Evolutionary conservation across 2,888 invertebrate species (phyloP).

Genomic region (Rotaria socialis): DNA sequence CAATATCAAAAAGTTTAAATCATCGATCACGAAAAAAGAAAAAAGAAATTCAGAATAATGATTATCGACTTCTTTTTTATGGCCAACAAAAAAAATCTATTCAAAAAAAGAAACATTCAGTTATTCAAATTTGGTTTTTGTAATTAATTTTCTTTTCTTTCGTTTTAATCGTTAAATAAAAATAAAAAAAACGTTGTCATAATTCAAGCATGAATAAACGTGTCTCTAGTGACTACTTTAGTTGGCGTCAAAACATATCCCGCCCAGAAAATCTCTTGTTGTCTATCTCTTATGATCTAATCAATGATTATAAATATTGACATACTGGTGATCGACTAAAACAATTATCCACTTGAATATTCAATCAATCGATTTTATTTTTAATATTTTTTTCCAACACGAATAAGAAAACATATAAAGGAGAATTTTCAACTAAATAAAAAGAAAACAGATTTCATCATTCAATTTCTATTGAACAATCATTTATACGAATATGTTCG

Average conservation of each 20-base stretch:
- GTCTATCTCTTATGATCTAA: slow-evolving; percentile 4
- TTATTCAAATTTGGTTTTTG: slow-evolving; percentile 13
- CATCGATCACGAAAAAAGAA: background rate
- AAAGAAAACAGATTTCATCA: too few species aligned
- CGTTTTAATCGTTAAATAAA: background rate
- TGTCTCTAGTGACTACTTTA: too few species aligned
- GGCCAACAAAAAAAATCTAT: background rate
- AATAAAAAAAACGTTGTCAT: too few species aligned
- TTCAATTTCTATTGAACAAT: too few species aligned
- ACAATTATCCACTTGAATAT: slow-evolving; percentile 14
- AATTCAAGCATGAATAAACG: too few species aligned
- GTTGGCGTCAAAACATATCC: background rate
- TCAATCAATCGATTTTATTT: background rate
- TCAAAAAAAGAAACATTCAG: background rate
- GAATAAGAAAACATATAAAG: too few species aligned
- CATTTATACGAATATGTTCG: too few species aligned
- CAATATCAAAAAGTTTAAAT: background rate
- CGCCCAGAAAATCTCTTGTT: background rate
- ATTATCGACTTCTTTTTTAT: background rate
- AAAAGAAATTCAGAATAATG: background rate
- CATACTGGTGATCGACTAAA: background rate
- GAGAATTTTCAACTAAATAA: too few species aligned
- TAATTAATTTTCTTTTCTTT: background rate
- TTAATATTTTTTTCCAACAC: too few species aligned
- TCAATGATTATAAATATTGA: background rate